These are phyloP conservation scores for Macrosoma leucophasiata DNA, from an alignment of 2,888 invertebrate genomes.

Conservation along the genomic window DNA sequence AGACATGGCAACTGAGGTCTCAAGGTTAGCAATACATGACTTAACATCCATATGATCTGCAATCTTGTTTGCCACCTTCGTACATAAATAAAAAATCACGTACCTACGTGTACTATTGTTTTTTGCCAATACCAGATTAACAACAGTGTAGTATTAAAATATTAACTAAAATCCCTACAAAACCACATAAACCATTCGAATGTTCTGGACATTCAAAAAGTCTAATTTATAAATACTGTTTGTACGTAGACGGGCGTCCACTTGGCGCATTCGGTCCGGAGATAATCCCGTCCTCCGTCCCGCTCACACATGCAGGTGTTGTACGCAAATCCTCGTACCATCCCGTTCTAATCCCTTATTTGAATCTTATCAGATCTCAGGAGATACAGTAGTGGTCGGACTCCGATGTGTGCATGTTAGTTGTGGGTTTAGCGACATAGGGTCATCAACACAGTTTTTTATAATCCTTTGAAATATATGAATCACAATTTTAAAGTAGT, in stretches of 20 bases:
- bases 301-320: slow-evolving; percentile 45
- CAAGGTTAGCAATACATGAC: too few relatives aligned
- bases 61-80: too few relatives aligned
- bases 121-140: background rate
- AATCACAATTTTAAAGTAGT: too few relatives aligned
- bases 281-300: slow-evolving; percentile 65
- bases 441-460: too few relatives aligned
- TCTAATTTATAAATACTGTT: slow-evolving; percentile 34
- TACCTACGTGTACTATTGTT: background rate
- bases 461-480: too few relatives aligned
- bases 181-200: too few relatives aligned
- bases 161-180: slow-evolving; percentile 10
- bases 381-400: slow-evolving; percentile 66
- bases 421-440: slow-evolving; percentile 47
- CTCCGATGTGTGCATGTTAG: slow-evolving; percentile 53
- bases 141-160: slow-evolving; percentile 6
- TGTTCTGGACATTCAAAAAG: slow-evolving; percentile 31
- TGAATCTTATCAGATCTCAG: slow-evolving; percentile 77
- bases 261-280: slow-evolving; percentile 59
- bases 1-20: too few relatives aligned
- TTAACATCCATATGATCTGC: too few relatives aligned
- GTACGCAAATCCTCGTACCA: slow-evolving; percentile 61
- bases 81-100: too few relatives aligned
- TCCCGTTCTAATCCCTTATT: slow-evolving; percentile 75
- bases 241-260: slow-evolving; percentile 41